Evolutionary conservation across 2,113 vertebrate genomes (phyloP).

Genomic region (Choloepus hoffmanni): DNA sequence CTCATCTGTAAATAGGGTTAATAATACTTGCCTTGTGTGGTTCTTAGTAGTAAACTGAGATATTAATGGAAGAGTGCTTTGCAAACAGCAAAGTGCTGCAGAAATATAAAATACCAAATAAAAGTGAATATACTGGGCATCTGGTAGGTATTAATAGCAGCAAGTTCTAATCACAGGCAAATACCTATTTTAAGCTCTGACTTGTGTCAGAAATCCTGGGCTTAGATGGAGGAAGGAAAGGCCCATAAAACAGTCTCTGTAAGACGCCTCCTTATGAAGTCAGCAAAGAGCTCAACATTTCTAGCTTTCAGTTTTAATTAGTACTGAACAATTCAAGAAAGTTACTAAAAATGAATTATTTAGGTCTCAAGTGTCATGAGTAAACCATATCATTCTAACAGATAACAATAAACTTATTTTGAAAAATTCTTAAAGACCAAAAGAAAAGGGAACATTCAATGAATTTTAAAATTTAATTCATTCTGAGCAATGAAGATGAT

Average conservation of each 20-base stretch:
- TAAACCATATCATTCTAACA: not conserved
- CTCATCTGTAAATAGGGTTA: not conserved
- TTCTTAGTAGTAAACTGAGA: not conserved
- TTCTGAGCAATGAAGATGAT: slow-evolving; percentile 14
- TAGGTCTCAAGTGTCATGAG: not conserved
- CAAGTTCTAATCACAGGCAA: slow-evolving; percentile 53
- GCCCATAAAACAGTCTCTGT: slow-evolving; percentile 43
- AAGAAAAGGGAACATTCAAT: not conserved
- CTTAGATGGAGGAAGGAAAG: slow-evolving; percentile 73
- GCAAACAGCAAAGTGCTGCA: not conserved
- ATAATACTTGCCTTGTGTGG: not conserved
- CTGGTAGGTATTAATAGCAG: slow-evolving; percentile 58
- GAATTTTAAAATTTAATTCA: not conserved
- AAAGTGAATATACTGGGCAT: not conserved
- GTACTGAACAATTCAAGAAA: slow-evolving; percentile 42
- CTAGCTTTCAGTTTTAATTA: slow-evolving; percentile 69
- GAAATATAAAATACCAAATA: not conserved
- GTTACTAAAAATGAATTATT: slow-evolving; percentile 51
- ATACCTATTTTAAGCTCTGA: slow-evolving; percentile 73
- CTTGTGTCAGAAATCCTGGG: slow-evolving; percentile 63
- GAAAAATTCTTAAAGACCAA: slow-evolving; percentile 1
- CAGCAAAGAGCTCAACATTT: slow-evolving; percentile 65
- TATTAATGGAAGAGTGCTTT: not conserved
- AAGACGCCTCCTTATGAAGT: slow-evolving; percentile 61
- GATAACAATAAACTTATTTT: not conserved